A percentile compares a stretch with the other conserved stretches of the same genome.
These are phyloP conservation scores for Druon quercuslanigerum DNA, from an alignment of 1,140 invertebrate species.

Conservation along the genomic window DNA sequence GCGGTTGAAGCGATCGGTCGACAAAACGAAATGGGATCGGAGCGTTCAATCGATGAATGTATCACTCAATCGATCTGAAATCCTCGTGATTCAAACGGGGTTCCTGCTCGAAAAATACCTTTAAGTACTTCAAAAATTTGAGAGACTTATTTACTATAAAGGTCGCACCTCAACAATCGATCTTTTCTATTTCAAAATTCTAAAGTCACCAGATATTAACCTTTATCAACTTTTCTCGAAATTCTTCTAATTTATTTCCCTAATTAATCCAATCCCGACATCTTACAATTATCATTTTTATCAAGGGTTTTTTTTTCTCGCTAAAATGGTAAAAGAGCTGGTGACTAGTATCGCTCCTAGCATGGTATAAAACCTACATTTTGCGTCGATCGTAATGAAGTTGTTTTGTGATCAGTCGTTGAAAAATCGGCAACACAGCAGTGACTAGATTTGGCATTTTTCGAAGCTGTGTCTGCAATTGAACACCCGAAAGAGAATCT, in stretches of 20 bases:
- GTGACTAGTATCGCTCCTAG: not conserved
- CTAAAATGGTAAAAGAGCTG: not conserved
- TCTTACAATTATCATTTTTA: not conserved
- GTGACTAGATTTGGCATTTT: slow-evolving; percentile 16
- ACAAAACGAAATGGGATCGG: not conserved
- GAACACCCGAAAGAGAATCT: not conserved
- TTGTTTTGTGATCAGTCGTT: slow-evolving; percentile 5
- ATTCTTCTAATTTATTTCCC: not conserved
- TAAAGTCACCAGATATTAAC: not conserved
- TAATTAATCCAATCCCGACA: not conserved
- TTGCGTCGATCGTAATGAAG: not conserved
- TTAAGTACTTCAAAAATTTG: not conserved
- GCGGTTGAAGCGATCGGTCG: slow-evolving; percentile 31
- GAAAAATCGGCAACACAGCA: not conserved
- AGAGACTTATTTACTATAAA: no score
- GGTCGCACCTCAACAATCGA: not conserved
- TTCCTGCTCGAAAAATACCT: not conserved
- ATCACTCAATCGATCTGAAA: not conserved
- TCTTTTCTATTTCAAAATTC: not conserved
- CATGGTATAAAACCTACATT: slow-evolving; percentile 13
- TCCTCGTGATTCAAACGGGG: not conserved
- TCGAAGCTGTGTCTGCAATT: not conserved
- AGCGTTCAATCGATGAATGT: not conserved
- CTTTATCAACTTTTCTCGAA: not conserved
- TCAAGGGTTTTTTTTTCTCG: not conserved